phyloP scores from a whole-genome alignment of 2,113 vertebrate genomes.

The Protobothrops mucrosquamatus region DNA sequence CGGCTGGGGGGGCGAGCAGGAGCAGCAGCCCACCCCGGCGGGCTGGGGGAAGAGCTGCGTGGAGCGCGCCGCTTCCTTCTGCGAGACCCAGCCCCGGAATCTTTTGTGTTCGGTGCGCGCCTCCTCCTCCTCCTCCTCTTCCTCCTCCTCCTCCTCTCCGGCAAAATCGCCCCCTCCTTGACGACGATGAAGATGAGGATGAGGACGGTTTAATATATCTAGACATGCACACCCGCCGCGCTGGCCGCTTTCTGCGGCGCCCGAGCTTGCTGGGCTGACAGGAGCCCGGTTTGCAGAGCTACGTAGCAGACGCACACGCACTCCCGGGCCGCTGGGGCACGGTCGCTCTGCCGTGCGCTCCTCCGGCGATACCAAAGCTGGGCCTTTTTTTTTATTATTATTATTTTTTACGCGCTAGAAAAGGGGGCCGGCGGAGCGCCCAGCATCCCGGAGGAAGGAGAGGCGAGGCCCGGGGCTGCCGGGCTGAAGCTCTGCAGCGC shows the following conservation, averaged over 20 bases:
- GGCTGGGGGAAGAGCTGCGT: background rate
- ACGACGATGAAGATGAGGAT: rapidly evolving
- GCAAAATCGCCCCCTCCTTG: background rate
- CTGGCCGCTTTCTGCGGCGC: background rate
- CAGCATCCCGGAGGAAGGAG: background rate
- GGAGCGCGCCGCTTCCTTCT: conserved; percentile 10
- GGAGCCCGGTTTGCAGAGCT: background rate
- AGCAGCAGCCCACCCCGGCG: conserved; percentile 2
- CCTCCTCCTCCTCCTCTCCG: background rate
- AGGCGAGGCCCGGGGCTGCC: background rate
- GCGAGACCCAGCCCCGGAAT: conserved; percentile 42
- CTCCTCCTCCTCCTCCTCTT: background rate
- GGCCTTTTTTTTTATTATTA: background rate
- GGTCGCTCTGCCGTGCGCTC: background rate
- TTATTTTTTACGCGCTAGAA: background rate
- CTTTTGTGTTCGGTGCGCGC: background rate
- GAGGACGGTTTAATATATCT: background rate
- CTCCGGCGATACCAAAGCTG: background rate
- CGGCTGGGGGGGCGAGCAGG: background rate
- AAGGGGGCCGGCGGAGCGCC: background rate
- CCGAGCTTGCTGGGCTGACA: background rate
- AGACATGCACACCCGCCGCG: background rate
- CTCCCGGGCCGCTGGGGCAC: background rate
- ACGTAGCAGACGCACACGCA: background rate
- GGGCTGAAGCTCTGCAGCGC: conserved; percentile 60